Percentiles rank a stretch among this genome's conserved stretches.
phyloP scores from a whole-genome alignment of 2,113 vertebrate genomes.

The Xiphophorus maculatus region DNA sequence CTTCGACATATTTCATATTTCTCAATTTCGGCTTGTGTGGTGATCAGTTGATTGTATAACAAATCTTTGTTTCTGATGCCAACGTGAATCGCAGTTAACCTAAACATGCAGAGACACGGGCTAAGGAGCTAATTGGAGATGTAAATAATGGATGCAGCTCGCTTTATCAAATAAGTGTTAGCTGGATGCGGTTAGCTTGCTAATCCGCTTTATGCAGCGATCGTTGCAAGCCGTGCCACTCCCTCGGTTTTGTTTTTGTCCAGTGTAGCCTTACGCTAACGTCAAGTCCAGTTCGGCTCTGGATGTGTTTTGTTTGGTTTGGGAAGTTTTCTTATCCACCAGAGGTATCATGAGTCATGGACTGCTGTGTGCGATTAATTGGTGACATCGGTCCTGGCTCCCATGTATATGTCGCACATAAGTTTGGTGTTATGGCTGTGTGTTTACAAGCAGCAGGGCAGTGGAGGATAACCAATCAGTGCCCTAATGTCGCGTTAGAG shows the following conservation, averaged over 20 bases:
- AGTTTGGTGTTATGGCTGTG: conserved; percentile 9
- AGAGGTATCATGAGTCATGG: conserved; percentile 7
- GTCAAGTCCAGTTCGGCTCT: conserved; percentile 29
- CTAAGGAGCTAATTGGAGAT: not conserved
- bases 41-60: not conserved
- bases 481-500: conserved; percentile 1
- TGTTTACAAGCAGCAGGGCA: conserved; percentile 44
- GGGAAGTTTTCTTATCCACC: conserved; percentile 34
- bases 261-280: conserved; percentile 33
- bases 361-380: conserved; percentile 36
- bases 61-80: conserved; percentile 10
- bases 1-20: conserved; percentile 34
- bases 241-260: conserved; percentile 70
- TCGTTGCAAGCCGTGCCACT: conserved; percentile 67
- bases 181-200: conserved; percentile 57
- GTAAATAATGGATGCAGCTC: conserved; percentile 33
- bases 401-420: conserved; percentile 11
- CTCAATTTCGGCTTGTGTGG: not conserved
- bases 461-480: not conserved
- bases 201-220: conserved; percentile 77
- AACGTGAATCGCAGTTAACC: not conserved
- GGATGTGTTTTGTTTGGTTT: conserved; percentile 19
- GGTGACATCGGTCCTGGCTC: conserved; percentile 56
- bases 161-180: conserved; percentile 29
- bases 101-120: not conserved